These are phyloP conservation scores for Cheilosia vulpina DNA, from an alignment of 2,888 invertebrate genomes.

Conservation along the genomic window DNA sequence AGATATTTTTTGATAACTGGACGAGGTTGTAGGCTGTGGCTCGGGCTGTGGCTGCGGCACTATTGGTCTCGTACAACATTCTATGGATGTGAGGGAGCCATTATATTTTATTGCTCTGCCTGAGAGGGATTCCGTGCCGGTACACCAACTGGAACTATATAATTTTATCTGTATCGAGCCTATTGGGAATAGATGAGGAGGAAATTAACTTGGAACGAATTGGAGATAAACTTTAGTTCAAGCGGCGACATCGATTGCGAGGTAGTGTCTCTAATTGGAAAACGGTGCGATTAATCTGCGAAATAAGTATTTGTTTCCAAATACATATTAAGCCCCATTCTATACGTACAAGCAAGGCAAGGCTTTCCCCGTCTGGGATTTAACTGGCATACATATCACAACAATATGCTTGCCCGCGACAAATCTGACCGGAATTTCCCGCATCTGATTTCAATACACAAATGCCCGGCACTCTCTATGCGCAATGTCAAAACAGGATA, in stretches of 20 bases:
- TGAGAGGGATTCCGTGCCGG: slow-evolving; percentile 27
- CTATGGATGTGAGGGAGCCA: slow-evolving; percentile 33
- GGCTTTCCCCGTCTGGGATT: background rate
- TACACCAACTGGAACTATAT: slow-evolving; percentile 52
- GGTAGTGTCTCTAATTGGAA: slow-evolving; percentile 29
- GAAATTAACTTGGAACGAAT: slow-evolving; percentile 58
- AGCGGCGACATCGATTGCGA: slow-evolving; percentile 24
- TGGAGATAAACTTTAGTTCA: slow-evolving; percentile 50
- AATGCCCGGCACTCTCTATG: slow-evolving; percentile 30
- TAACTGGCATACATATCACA: slow-evolving; percentile 35
- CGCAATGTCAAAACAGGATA: slow-evolving; percentile 64
- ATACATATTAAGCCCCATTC: background rate
- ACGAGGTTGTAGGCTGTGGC: slow-evolving; percentile 29
- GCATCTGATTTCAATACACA: slow-evolving; percentile 40
- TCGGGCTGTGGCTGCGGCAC: slow-evolving; percentile 7
- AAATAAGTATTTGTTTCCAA: background rate
- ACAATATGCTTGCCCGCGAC: slow-evolving; percentile 32
- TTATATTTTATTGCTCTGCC: slow-evolving; percentile 67
- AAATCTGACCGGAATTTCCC: slow-evolving; percentile 48
- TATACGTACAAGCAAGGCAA: background rate
- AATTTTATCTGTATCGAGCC: slow-evolving; percentile 60
- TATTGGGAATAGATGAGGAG: slow-evolving; percentile 51
- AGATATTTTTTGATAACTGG: slow-evolving; percentile 59
- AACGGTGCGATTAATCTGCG: background rate
- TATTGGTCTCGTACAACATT: slow-evolving; percentile 22